Conservation (phyloP, 2,797 vertebrate genomes). For the Enteromius afrohamiltoni region DNA sequence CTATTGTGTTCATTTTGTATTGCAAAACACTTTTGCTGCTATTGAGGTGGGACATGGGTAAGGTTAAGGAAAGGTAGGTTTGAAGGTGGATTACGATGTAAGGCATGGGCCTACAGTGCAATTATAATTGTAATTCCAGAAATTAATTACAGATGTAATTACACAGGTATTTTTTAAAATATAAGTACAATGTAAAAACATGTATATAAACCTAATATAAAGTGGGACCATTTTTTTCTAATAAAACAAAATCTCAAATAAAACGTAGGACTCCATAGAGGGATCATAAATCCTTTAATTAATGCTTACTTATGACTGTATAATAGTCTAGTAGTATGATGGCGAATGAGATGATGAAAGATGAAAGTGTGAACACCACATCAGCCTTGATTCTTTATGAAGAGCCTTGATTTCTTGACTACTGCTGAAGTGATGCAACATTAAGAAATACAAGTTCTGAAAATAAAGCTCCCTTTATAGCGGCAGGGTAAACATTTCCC, state of each 20-base stretch:
- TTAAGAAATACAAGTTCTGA: conserved; percentile 40
- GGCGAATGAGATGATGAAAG: neutral
- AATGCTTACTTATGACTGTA: neutral
- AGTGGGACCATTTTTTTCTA: neutral
- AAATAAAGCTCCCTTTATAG: conserved; percentile 21
- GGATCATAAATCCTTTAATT: neutral
- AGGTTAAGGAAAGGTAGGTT: too few relatives aligned
- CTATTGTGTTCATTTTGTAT: too few relatives aligned
- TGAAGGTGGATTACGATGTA: too few relatives aligned
- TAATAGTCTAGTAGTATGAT: neutral
- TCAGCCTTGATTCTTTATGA: conserved; percentile 9
- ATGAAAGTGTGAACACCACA: conserved; percentile 5
- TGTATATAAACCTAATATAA: too few relatives aligned
- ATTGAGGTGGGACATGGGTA: too few relatives aligned
- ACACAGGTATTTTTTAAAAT: too few relatives aligned
- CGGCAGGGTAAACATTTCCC: conserved; percentile 4
- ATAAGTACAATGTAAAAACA: too few relatives aligned
- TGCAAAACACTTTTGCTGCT: too few relatives aligned
- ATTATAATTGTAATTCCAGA: too few relatives aligned
- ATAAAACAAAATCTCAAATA: neutral
- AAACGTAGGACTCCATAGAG: neutral
- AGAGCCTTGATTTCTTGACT: conserved; percentile 47
- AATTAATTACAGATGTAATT: too few relatives aligned
- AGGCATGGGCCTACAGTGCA: too few relatives aligned
- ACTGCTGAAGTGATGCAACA: conserved; percentile 52